Evolutionary conservation across 2,113 vertebrate genomes (phyloP).

Genomic region (Strix aluco): DNA sequence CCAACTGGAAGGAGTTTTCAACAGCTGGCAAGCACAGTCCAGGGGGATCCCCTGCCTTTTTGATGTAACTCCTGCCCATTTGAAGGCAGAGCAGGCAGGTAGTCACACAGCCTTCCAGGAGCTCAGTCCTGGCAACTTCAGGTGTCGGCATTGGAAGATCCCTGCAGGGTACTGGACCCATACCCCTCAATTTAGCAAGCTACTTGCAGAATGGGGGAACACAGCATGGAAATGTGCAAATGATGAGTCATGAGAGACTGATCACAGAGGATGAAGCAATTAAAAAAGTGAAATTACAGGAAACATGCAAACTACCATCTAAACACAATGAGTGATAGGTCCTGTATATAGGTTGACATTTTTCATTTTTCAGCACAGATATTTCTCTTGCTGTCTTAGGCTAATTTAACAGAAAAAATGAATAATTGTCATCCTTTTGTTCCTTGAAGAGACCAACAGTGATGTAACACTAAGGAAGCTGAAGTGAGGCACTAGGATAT

Average conservation of each 20-base stretch:
- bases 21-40: constrained; percentile 67
- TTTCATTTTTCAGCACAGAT: background rate
- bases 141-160: background rate
- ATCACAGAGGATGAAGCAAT: background rate
- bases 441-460: background rate
- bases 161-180: background rate
- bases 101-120: background rate
- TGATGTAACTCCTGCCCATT: background rate
- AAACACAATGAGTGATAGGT: background rate
- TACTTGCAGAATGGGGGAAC: background rate
- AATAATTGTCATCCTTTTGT: background rate
- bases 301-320: background rate
- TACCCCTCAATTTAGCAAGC: background rate
- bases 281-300: background rate
- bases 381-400: background rate
- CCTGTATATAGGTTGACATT: background rate
- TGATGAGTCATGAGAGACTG: background rate
- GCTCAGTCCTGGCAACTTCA: background rate
- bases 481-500: background rate
- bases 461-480: background rate
- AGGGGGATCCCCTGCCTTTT: constrained; percentile 23
- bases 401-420: background rate
- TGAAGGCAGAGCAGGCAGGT: background rate
- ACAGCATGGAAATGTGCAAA: background rate
- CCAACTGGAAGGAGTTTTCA: constrained; percentile 29